Percentiles rank a stretch among this genome's conserved stretches.
phyloP scores from a whole-genome alignment of 2,888 invertebrate genomes.

The Electrophaes corylata region DNA sequence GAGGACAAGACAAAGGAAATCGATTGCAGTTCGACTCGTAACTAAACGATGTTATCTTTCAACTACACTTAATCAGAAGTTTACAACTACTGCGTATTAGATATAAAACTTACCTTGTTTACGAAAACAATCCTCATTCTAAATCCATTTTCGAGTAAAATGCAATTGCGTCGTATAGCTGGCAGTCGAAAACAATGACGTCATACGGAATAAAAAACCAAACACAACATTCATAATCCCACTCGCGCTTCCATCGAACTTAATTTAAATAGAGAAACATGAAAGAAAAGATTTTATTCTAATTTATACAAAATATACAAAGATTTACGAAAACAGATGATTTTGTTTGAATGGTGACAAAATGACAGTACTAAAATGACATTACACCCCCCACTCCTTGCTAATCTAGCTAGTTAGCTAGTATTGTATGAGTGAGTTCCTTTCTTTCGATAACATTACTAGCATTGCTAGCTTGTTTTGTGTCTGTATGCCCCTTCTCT shows the following conservation, averaged over 20 bases:
- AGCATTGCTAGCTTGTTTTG: too few species aligned
- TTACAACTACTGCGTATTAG: conserved; percentile 46
- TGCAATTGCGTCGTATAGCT: conserved; percentile 86
- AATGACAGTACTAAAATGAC: conserved; percentile 14
- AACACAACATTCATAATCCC: conserved; percentile 64
- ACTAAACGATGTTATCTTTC: conserved; percentile 38
- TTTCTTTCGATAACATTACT: neutral
- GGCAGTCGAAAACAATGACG: conserved; percentile 85
- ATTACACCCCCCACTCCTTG: neutral
- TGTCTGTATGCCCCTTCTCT: too few species aligned
- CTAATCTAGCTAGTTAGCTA: neutral
- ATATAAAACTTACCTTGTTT: conserved; percentile 66
- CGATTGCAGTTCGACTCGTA: conserved; percentile 61
- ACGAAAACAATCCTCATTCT: conserved; percentile 75
- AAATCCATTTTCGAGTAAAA: conserved; percentile 78
- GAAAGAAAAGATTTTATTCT: conserved; percentile 62
- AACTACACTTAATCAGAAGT: conserved; percentile 28
- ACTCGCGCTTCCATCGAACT: conserved; percentile 53
- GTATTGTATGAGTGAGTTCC: neutral
- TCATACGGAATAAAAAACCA: conserved; percentile 77
- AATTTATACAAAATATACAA: conserved; percentile 76
- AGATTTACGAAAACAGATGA: conserved; percentile 78
- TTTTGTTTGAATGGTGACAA: conserved; percentile 59
- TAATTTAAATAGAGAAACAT: conserved; percentile 51
- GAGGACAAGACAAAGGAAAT: conserved; percentile 85